A percentile compares a stretch with the other conserved stretches of the same genome.
Conservation (phyloP, 2,888 invertebrate genomes). For the Lissonota sp. region DNA sequence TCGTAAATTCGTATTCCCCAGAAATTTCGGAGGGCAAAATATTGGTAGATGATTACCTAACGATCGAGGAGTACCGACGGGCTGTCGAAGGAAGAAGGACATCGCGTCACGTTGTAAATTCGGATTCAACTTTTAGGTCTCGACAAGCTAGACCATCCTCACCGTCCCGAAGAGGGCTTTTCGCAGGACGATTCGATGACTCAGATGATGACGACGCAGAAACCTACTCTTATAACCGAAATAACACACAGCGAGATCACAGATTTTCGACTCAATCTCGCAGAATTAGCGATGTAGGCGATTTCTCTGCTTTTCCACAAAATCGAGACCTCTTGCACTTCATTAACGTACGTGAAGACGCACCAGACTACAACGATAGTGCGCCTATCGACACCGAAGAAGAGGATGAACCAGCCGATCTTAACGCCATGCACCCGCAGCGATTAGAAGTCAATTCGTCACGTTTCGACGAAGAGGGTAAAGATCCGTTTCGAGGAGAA, state of each 20-base stretch:
- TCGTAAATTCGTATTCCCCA: background rate
- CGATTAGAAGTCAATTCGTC: background rate
- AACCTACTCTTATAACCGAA: background rate
- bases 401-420: background rate
- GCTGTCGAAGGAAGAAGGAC: background rate
- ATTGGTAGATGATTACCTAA: constrained; percentile 1
- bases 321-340: background rate
- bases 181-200: background rate
- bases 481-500: background rate
- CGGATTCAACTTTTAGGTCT: background rate
- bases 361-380: background rate
- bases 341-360: background rate
- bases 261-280: background rate
- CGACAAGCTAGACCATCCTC: background rate
- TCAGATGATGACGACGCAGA: background rate
- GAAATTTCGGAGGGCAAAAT: background rate
- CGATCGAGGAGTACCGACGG: background rate
- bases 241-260: background rate
- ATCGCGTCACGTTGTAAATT: background rate
- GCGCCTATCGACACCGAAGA: background rate
- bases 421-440: background rate
- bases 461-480: background rate
- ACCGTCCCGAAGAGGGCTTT: background rate
- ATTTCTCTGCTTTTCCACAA: background rate
- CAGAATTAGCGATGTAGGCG: background rate